Evolutionary conservation across 2,797 vertebrate genomes (phyloP).

Genomic region (Mormyrops attenuatus): DNA sequence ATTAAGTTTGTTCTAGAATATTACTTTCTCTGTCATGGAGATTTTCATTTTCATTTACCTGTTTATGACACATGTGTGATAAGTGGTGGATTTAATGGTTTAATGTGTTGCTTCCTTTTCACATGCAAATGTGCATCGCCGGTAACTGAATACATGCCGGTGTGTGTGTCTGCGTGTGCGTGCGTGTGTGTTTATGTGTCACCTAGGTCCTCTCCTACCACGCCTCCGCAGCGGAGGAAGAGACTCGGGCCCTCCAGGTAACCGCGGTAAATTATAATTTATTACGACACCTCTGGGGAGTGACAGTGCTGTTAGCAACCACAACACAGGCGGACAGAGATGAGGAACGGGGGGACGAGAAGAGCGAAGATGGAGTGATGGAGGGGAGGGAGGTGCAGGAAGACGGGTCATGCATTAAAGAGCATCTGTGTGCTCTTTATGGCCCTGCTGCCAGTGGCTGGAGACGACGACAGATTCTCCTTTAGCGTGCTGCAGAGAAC

Average conservation of each 20-base stretch:
- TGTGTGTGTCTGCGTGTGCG: not conserved
- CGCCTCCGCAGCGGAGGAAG: constrained; percentile 84
- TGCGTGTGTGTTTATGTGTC: not conserved
- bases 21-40: not conserved
- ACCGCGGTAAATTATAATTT: constrained; percentile 75
- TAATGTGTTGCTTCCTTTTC: not conserved
- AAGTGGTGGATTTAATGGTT: not conserved
- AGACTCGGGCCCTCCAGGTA: constrained; percentile 86
- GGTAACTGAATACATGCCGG: not conserved
- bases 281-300: constrained; percentile 30
- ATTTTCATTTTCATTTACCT: not conserved
- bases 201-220: constrained; percentile 89
- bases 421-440: constrained; percentile 15
- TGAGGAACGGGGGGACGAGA: not conserved
- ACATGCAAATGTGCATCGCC: not conserved
- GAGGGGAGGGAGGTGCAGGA: not conserved
- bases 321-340: not conserved
- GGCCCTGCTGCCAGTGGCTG: not conserved
- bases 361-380: not conserved
- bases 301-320: not conserved
- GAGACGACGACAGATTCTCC: constrained; percentile 20
- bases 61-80: not conserved
- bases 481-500: constrained; percentile 28
- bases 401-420: not conserved
- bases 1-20: not conserved